These are phyloP conservation scores for Darevskia mixta DNA, from an alignment of 2,797 vertebrate species.

Conservation along the genomic window DNA sequence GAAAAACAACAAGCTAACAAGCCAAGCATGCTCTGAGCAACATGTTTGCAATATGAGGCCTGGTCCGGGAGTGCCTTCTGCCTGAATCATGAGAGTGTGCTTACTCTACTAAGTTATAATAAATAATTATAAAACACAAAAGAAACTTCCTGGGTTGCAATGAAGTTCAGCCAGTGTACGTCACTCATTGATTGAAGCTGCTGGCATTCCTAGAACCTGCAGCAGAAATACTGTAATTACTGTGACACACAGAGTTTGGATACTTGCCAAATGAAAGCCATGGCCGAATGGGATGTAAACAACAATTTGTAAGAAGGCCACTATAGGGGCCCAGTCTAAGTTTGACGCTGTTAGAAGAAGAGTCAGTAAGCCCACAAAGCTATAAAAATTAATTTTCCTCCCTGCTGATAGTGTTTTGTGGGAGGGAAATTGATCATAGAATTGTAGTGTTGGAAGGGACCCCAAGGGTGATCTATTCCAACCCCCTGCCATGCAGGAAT, in stretches of 20 bases:
- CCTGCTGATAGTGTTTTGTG: background rate
- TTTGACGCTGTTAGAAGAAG: background rate
- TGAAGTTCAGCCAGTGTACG: fast-evolving
- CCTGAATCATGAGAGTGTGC: background rate
- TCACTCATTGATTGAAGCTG: background rate
- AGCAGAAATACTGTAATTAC: fast-evolving
- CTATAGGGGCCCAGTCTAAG: background rate
- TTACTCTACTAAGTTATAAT: conserved; percentile 11
- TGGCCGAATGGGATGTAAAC: background rate
- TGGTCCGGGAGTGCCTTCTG: background rate
- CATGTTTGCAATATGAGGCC: no score
- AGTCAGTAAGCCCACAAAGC: background rate
- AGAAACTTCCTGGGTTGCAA: background rate
- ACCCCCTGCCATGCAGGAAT: no score
- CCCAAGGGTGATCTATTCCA: no score
- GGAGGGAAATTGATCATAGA: no score
- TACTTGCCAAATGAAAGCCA: background rate
- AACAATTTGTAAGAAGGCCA: background rate
- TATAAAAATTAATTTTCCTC: no score
- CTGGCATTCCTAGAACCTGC: background rate
- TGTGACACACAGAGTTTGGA: background rate
- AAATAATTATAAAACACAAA: fast-evolving
- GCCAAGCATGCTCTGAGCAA: no score
- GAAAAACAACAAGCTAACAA: no score
- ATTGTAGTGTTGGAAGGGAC: no score